These are phyloP conservation scores for Isurus oxyrinchus DNA, from an alignment of 2,113 vertebrate genomes.

Conservation along the genomic window DNA sequence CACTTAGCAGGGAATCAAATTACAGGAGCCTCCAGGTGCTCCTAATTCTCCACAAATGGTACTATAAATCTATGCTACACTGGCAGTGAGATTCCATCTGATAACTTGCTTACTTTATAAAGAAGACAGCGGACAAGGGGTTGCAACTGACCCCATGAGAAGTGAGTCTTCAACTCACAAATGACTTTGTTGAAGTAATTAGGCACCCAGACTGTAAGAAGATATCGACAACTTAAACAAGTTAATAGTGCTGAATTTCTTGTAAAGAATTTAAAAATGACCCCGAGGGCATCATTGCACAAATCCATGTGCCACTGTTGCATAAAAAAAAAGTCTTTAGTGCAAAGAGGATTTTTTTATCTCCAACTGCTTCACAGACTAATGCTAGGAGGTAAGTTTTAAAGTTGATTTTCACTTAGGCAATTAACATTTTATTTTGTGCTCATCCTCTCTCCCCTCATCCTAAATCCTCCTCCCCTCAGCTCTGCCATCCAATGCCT, in stretches of 20 bases:
- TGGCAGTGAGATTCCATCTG: background rate
- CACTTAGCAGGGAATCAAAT: constrained; percentile 18
- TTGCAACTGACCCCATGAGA: background rate
- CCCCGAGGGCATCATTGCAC: too few relatives aligned
- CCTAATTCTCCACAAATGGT: constrained; percentile 3
- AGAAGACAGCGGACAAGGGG: too few relatives aligned
- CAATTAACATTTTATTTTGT: background rate
- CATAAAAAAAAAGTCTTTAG: background rate
- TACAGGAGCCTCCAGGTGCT: constrained; percentile 15
- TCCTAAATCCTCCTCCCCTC: background rate
- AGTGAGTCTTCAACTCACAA: background rate
- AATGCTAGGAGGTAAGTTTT: background rate
- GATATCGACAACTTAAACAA: constrained; percentile 1
- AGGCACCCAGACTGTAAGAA: background rate
- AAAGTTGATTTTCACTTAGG: background rate
- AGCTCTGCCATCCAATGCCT: background rate
- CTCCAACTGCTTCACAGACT: background rate
- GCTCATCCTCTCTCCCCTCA: background rate
- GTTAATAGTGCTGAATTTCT: background rate
- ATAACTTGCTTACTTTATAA: background rate
- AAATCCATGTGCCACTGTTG: background rate
- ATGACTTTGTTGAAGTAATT: background rate
- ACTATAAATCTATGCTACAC: background rate
- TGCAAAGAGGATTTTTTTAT: background rate
- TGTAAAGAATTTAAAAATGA: constrained; percentile 28